phyloP scores from a whole-genome alignment of 1,140 invertebrate species.

The Stegodyphus mimosarum region DNA sequence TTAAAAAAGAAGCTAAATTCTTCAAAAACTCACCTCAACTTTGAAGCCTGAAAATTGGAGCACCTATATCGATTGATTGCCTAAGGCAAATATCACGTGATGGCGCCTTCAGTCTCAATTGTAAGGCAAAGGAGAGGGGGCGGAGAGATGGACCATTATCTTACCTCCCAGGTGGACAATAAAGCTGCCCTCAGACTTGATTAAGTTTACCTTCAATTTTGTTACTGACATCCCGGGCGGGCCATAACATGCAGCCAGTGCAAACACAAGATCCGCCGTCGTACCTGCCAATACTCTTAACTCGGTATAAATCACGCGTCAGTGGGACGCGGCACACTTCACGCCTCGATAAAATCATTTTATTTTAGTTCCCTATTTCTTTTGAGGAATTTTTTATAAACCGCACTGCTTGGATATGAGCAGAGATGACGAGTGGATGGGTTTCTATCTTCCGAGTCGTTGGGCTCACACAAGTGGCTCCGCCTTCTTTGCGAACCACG shows the following conservation, averaged over 20 bases:
- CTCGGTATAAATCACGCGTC: slow-evolving; percentile 31
- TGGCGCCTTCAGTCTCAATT: slow-evolving; percentile 47
- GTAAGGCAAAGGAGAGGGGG: slow-evolving; percentile 17
- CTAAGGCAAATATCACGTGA: slow-evolving; percentile 59
- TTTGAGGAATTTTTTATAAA: neutral
- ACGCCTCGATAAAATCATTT: slow-evolving; percentile 22
- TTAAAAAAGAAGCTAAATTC: slow-evolving; percentile 24
- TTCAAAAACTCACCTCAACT: slow-evolving; percentile 32
- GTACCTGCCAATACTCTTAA: slow-evolving; percentile 23
- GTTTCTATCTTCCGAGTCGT: too few species aligned
- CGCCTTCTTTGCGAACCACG: too few species aligned
- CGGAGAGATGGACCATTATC: slow-evolving; percentile 47
- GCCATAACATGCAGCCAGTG: slow-evolving; percentile 26
- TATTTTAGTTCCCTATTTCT: slow-evolving; percentile 2
- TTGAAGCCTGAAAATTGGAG: slow-evolving; percentile 55
- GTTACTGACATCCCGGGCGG: slow-evolving; percentile 50
- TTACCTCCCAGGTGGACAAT: slow-evolving; percentile 59
- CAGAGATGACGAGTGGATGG: too few species aligned
- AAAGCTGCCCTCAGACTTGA: slow-evolving; percentile 60
- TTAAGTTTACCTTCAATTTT: slow-evolving; percentile 62
- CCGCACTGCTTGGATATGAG: neutral
- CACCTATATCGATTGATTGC: slow-evolving; percentile 57
- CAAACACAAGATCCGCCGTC: slow-evolving; percentile 32
- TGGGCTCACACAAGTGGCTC: too few species aligned
- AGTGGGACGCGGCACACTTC: neutral